Percentiles rank a stretch among this genome's conserved stretches.
phyloP scores from a whole-genome alignment of 2,888 invertebrate genomes.

The Schrankia costaestrigalis region DNA sequence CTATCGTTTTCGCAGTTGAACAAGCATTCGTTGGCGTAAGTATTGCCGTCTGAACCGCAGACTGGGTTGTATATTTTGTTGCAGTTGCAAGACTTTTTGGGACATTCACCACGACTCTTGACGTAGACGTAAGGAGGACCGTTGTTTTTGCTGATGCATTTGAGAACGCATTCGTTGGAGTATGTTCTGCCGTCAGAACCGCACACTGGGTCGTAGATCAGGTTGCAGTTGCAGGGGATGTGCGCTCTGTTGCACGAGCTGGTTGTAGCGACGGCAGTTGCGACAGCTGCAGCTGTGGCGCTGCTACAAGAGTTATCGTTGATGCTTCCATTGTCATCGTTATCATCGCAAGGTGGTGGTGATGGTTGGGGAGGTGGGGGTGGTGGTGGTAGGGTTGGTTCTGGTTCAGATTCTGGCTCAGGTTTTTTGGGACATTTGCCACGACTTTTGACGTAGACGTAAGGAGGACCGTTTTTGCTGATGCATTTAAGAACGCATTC shows the following conservation, averaged over 20 bases:
- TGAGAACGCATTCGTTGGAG: conserved; percentile 31
- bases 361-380: too few relatives aligned
- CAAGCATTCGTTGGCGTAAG: conserved; percentile 83
- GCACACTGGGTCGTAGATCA: conserved; percentile 32
- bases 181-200: conserved; percentile 39
- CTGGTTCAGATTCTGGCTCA: too few relatives aligned
- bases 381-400: too few relatives aligned
- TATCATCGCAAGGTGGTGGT: too few relatives aligned
- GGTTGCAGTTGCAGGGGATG: conserved; percentile 13
- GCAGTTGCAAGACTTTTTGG: conserved; percentile 20
- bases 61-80: conserved; percentile 54
- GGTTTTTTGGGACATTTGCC: conserved; percentile 30
- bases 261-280: background rate
- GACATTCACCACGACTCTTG: conserved; percentile 27
- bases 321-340: too few relatives aligned
- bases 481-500: conserved; percentile 31
- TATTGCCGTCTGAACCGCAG: conserved; percentile 85
- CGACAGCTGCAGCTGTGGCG: conserved; percentile 1
- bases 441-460: conserved; percentile 8
- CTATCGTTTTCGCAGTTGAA: conserved; percentile 66
- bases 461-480: conserved; percentile 17
- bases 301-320: too few relatives aligned
- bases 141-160: conserved; percentile 27
- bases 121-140: conserved; percentile 9
- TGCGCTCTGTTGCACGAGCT: conserved; percentile 1